Evolutionary conservation across 23 tunicate genomes (phyloP).

Genomic region (Oikopleura dioica): DNA sequence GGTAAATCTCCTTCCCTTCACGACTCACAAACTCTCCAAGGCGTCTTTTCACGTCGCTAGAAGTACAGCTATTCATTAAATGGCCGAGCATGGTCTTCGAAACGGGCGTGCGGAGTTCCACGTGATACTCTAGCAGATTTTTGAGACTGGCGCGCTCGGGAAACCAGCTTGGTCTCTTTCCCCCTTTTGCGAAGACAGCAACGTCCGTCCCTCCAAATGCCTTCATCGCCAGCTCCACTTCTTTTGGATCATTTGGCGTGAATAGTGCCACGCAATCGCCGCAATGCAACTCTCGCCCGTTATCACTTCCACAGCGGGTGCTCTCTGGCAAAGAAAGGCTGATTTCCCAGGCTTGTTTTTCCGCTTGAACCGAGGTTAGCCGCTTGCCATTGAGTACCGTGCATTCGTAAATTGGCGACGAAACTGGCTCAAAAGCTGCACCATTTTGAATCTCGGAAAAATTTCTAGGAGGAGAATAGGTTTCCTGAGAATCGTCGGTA

Average conservation of each 20-base stretch:
- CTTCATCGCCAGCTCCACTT: not conserved
- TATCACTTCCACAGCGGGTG: not conserved
- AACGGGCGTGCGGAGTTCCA: not conserved
- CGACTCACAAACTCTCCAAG: not conserved
- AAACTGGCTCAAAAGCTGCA: not conserved
- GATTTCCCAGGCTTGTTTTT: constrained; percentile 3
- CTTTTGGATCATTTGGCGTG: not conserved
- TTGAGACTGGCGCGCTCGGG: not conserved
- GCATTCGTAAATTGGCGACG: not conserved
- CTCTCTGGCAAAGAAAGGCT: not conserved
- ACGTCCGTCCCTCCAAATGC: not conserved
- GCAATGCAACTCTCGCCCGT: not conserved
- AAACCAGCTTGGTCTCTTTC: not conserved
- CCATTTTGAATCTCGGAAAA: not conserved
- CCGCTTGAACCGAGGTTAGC: not conserved
- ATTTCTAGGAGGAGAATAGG: too few relatives aligned
- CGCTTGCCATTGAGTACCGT: not conserved
- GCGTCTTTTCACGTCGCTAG: not conserved
- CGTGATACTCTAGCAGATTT: not conserved
- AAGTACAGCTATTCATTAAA: not conserved
- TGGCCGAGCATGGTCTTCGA: not conserved
- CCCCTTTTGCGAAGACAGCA: not conserved
- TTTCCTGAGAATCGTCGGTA: too few relatives aligned
- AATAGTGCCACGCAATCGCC: constrained; percentile 7
- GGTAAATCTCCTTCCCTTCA: not conserved